Evolutionary conservation across 2,797 vertebrate genomes (phyloP).

Genomic region (Lerista edwardsae): DNA sequence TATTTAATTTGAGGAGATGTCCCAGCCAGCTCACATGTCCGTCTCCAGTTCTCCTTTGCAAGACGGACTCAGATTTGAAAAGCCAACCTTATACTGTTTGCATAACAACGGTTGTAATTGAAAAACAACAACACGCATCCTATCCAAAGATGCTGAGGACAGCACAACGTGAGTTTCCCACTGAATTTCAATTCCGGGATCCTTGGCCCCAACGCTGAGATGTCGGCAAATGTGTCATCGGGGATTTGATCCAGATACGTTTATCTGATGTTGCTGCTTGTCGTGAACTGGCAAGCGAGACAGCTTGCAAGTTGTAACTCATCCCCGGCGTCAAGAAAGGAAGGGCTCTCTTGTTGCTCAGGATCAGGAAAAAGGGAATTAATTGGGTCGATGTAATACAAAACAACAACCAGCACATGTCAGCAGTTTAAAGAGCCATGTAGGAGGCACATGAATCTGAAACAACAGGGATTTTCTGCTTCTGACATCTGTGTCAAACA

Average conservation of each 20-base stretch:
- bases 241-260: slow-evolving; percentile 40
- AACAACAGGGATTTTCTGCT: background rate
- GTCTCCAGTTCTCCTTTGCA: background rate
- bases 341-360: slow-evolving; percentile 44
- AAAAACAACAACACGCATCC: background rate
- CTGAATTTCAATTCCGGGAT: slow-evolving; percentile 19
- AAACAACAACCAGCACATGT: slow-evolving; percentile 24
- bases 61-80: background rate
- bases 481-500: slow-evolving; percentile 15
- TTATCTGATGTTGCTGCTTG: slow-evolving; percentile 29
- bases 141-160: background rate
- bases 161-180: background rate
- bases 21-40: too few species aligned
- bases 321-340: slow-evolving; percentile 13
- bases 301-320: slow-evolving; percentile 38
- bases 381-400: slow-evolving; percentile 40
- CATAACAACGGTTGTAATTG: slow-evolving; percentile 17
- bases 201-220: slow-evolving; percentile 35
- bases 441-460: slow-evolving; percentile 3
- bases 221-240: slow-evolving; percentile 38
- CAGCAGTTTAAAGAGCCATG: slow-evolving; percentile 28
- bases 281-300: slow-evolving; percentile 22
- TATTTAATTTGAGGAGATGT: background rate
- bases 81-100: background rate
- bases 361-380: slow-evolving; percentile 40